A percentile compares a stretch with the other conserved stretches of the same genome.
Conservation (phyloP, 2,113 vertebrate genomes). For the Rhinolophus sinicus region DNA sequence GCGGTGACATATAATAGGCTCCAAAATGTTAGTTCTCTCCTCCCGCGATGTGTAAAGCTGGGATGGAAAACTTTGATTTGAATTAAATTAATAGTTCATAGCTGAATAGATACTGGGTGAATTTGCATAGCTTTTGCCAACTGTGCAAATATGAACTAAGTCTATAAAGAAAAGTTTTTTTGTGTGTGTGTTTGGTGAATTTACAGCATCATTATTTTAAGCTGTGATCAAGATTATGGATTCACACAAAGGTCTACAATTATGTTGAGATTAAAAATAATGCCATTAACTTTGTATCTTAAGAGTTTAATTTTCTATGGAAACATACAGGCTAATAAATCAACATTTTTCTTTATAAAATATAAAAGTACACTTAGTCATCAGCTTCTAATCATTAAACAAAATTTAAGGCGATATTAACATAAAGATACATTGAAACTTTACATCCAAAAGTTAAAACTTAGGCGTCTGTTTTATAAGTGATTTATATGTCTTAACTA, state of each 20-base stretch:
- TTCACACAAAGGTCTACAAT: conserved; percentile 6
- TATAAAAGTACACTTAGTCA: neutral
- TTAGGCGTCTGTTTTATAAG: conserved; percentile 6
- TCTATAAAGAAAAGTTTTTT: neutral
- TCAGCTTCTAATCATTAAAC: neutral
- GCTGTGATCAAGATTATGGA: neutral
- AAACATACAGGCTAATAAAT: neutral
- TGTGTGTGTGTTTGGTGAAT: neutral
- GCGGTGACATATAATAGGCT: neutral
- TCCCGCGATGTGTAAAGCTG: neutral
- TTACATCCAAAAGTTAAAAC: neutral
- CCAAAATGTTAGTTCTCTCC: neutral
- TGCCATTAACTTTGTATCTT: conserved; percentile 21
- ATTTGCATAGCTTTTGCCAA: conserved; percentile 41
- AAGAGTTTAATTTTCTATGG: conserved; percentile 10
- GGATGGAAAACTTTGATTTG: neutral
- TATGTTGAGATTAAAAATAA: conserved; percentile 31
- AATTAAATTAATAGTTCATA: neutral
- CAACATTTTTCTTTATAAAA: conserved; percentile 52
- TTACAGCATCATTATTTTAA: neutral
- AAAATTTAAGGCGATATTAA: conserved; percentile 28
- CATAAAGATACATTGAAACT: conserved; percentile 32
- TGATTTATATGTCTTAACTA: conserved; percentile 1
- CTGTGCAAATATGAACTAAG: neutral
- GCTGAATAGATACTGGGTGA: neutral